Evolutionary conservation across 1,140 invertebrate species (phyloP), one percentile per base, ranked within the genome.

Genomic region (Euura lappo): DNA sequence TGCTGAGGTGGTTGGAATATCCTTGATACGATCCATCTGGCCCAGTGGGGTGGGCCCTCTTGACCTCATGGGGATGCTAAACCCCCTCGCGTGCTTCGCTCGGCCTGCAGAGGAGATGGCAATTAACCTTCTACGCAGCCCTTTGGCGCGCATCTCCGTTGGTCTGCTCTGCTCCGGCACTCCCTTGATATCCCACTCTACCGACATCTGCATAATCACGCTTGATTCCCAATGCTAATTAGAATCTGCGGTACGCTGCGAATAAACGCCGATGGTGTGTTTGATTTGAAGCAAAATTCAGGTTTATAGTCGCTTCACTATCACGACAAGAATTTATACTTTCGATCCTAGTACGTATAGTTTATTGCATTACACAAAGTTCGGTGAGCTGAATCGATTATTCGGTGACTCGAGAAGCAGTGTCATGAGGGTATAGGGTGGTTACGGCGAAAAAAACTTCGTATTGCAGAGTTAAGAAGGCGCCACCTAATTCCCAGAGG

Each of bases 211-310:
- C 84, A 87, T 85, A 86, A 86, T 87, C 81, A 85, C 80, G 78
- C 79, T 78, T 77, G 83, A 85, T 85, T 85, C 82, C 84, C 81
- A 82, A 84, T 85, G 84, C 85, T 86, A 87, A 86, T 86, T 86
- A 86, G 83, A 84, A 81, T 81, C 80, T 79, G 74, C 75, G 77
- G 79, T 79, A 81, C 77, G 77, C 78, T 78, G 79, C 81, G 80
- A 83, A 81, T 82, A 79, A 79, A 77, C 79, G 79, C 83, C 79
- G 28, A 28, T 28, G 28, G 28, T 28, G 28, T 28, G 28, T 28
- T 28, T 28, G 28, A 28, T 28, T 28, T 28, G 28, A 28, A 28
- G 28, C 28, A 28, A 28, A 28, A 28, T 28, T 28, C 28, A 28
- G 28, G 28, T 28, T 1, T 28, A 28, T 28, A 28, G 28, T 28